Evolutionary conservation across 2,113 vertebrate genomes (phyloP).

Genomic region (Edolisoma coerulescens): DNA sequence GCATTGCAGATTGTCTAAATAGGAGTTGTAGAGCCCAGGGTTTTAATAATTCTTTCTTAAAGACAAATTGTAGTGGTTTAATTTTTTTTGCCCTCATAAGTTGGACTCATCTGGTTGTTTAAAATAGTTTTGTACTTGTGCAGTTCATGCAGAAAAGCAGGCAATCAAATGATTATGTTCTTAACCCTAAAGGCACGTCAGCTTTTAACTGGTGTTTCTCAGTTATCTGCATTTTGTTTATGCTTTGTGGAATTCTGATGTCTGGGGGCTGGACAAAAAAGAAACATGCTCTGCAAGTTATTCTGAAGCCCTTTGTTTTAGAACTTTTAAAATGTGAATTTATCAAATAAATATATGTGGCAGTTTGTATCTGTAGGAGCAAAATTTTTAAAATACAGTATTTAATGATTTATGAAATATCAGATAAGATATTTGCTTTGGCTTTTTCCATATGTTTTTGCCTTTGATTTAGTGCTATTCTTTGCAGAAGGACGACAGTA

Average conservation of each 20-base stretch:
- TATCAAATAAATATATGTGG: constrained; percentile 53
- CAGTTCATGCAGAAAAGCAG: not conserved
- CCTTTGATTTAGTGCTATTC: constrained; percentile 48
- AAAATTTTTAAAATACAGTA: constrained; percentile 37
- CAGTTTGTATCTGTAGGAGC: not conserved
- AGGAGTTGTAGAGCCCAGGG: constrained; percentile 1
- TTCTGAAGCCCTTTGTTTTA: constrained; percentile 26
- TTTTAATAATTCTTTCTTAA: constrained; percentile 49
- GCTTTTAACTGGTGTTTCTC: not conserved
- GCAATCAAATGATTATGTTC: not conserved
- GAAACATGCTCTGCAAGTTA: not conserved
- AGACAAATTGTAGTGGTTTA: constrained; percentile 14
- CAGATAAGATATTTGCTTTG: constrained; percentile 65
- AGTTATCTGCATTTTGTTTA: not conserved
- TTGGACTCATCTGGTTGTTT: not conserved
- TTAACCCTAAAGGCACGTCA: not conserved
- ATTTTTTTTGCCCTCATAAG: not conserved
- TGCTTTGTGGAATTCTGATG: not conserved
- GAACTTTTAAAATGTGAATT: constrained; percentile 44
- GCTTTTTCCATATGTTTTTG: constrained; percentile 18
- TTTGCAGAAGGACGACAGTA: constrained; percentile 42
- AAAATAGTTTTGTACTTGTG: not conserved
- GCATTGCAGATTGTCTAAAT: constrained; percentile 66
- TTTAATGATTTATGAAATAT: constrained; percentile 59
- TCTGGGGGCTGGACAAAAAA: not conserved